Evolutionary conservation across 2,888 invertebrate genomes (phyloP), one percentile per base, ranked within the genome.

Genomic region (Eristalinus sepulchralis): DNA sequence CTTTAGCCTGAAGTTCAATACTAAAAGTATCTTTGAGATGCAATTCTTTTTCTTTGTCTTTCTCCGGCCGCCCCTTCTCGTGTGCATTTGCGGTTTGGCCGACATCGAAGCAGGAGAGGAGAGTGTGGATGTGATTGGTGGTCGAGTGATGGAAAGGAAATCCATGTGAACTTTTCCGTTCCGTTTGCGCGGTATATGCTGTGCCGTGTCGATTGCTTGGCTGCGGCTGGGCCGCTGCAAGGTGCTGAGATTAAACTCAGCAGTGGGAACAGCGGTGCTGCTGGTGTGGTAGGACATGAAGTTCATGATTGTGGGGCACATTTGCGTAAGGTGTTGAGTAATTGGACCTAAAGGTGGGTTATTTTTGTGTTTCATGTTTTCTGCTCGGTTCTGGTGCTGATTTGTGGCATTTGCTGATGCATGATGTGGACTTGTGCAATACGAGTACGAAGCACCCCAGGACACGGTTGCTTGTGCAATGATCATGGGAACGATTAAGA

Each of bases 1-100:
- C 92, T 92, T 92, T 92, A 92, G 91, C 91, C 91, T 90, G 91
- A 92, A 92, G 91, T 92, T 92, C 91, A 91, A 91, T 91, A 91
- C 90, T 90, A 89, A 90, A 90, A 90, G 86, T 86, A 86, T 83
- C 82, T 79, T 80, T 85, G 81, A 76, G 84, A 72, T 81, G 36
- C 55, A 13, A 67, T 68, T 71, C 33, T 66, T 24, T 59, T 57
- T 39, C 53, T 83, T 67, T 55, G 31, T 66, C 33, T 72, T 62
- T 10, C 67, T 72, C 60, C n/a, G 24, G 10, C 34, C 75, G 68
- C 22, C 39, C 33, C 20, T 53, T 75, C 33, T 68, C 39, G 67
- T n/a, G 64, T 59, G 31, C 47, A 31, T 39, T 34, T 81, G 77
- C 59, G 84, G 81, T 81, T 68, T 77, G 72, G 47, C 85, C 84